Conservation (phyloP, 1,140 invertebrate species). For the Arion vulgaris region DNA sequence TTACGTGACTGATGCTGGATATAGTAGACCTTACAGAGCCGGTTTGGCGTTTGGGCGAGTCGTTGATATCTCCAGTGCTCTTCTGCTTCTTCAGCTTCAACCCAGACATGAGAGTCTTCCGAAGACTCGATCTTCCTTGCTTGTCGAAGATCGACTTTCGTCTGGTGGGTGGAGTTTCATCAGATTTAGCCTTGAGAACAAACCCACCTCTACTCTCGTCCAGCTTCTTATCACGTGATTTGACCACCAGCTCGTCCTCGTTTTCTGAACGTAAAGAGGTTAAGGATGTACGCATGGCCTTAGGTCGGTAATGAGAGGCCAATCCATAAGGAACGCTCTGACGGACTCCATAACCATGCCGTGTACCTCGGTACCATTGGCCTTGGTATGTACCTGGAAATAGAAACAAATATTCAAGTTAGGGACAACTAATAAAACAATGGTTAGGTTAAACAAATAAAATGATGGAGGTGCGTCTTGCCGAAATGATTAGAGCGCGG, state of each 20-base stretch:
- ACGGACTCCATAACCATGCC: constrained; percentile 97
- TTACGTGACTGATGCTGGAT: constrained; percentile 70
- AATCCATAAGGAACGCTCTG: constrained; percentile 94
- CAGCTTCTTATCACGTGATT: constrained; percentile 85
- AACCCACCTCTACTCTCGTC: constrained; percentile 96
- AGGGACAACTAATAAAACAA: too few relatives aligned
- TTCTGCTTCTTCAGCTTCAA: constrained; percentile 84
- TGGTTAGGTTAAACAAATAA: too few relatives aligned
- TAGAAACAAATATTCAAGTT: neutral
- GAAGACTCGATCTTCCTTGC: constrained; percentile 65
- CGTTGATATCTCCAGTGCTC: constrained; percentile 96
- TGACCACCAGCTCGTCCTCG: constrained; percentile 72
- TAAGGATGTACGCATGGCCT: constrained; percentile 84
- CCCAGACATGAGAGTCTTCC: constrained; percentile 68
- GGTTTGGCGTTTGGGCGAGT: constrained; percentile 67
- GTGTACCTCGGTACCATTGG: constrained; percentile 97
- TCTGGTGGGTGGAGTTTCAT: constrained; percentile 82
- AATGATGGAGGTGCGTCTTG: too few relatives aligned
- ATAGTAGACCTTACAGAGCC: constrained; percentile 71
- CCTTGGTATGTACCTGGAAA: constrained; percentile 95
- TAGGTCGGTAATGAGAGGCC: constrained; percentile 79
- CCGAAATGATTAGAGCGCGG: too few relatives aligned
- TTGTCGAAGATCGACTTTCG: constrained; percentile 86
- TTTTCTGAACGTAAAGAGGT: constrained; percentile 84
- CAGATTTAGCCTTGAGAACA: constrained; percentile 88